phyloP scores from a whole-genome alignment of 2,113 vertebrate genomes.

The Lonchura striata region DNA sequence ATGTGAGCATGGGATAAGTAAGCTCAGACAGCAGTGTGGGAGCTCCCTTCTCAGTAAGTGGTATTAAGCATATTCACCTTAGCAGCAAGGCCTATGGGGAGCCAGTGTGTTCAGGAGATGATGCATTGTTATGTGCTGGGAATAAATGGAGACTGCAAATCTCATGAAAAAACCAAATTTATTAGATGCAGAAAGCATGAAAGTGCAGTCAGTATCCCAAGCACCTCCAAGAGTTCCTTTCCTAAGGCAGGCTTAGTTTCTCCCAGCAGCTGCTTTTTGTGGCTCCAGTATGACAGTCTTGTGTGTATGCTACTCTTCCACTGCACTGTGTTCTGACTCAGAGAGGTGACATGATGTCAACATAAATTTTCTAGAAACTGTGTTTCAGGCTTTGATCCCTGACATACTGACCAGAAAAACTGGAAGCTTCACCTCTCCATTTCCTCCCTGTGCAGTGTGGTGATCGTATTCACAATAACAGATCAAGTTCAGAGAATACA shows the following conservation, averaged over 20 bases:
- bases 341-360: neutral
- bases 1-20: neutral
- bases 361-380: neutral
- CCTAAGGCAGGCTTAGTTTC: constrained; percentile 23
- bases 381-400: neutral
- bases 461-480: neutral
- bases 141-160: constrained; percentile 55
- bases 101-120: neutral
- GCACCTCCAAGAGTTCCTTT: neutral
- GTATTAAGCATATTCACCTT: neutral
- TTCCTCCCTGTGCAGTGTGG: neutral
- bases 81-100: neutral
- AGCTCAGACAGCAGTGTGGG: neutral
- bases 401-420: neutral
- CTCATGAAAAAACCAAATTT: neutral
- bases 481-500: neutral
- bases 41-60: neutral
- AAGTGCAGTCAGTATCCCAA: constrained; percentile 9
- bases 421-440: neutral
- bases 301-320: neutral
- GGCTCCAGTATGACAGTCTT: neutral
- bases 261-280: constrained; percentile 28
- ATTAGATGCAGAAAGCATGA: neutral
- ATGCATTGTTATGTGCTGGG: constrained; percentile 6
- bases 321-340: neutral